These are phyloP conservation scores for Clarias macrocephalus DNA, from an alignment of 2,113 vertebrate genomes.

Conservation along the genomic window DNA sequence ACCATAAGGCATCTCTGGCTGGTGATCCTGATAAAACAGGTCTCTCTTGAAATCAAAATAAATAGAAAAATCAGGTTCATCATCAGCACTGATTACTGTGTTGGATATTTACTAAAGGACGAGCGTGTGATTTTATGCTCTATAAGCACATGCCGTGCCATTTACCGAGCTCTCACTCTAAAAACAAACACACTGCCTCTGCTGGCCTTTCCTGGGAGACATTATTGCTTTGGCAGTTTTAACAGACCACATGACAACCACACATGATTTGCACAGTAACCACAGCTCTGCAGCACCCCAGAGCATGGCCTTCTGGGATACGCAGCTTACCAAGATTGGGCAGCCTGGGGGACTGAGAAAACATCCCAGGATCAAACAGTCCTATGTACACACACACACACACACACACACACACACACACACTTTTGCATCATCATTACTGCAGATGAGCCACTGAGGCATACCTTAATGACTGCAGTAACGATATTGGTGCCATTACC, in stretches of 20 bases:
- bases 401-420: constrained; percentile 22
- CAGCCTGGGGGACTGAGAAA: background rate
- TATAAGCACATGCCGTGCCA: background rate
- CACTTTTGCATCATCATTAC: constrained; percentile 31
- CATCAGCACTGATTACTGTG: background rate
- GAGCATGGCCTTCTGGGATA: constrained; percentile 36
- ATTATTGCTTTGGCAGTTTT: constrained; percentile 27
- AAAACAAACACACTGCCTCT: background rate
- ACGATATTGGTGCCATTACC: constrained; percentile 31
- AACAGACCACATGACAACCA: constrained; percentile 50
- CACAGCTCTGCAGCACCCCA: constrained; percentile 13
- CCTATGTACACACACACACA: constrained; percentile 9
- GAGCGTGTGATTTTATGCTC: background rate
- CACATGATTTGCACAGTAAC: constrained; percentile 45
- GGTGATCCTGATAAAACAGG: background rate
- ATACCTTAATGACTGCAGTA: constrained; percentile 20
- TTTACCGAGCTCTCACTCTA: background rate
- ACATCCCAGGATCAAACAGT: constrained; percentile 30
- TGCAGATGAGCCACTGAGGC: constrained; percentile 14
- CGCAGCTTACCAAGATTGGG: background rate
- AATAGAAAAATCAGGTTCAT: background rate
- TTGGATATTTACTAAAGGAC: background rate
- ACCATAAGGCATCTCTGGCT: background rate
- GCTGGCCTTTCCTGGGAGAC: constrained; percentile 19
- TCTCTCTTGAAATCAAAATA: background rate